Base-by-base conservation (phyloP, 2,888 invertebrate species). In the Phlogophora meticulosa region DNA sequence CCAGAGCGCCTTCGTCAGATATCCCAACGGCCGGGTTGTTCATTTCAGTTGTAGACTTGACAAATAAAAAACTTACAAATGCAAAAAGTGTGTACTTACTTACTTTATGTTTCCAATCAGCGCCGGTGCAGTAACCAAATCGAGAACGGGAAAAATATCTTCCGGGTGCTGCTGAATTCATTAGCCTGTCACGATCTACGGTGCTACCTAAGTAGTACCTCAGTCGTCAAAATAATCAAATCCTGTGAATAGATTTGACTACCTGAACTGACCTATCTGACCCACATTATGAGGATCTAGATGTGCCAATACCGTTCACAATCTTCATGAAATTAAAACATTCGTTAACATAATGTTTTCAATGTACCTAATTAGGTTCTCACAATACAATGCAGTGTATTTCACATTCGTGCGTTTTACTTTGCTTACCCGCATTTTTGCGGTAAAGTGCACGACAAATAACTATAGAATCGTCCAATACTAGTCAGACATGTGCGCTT, bases 1-100 rank as follows among this genome's bases (percentile, higher is more conserved):
- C 91, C 98, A 98, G 94, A 98, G 98, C 94, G 99, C 99, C 28
- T 98, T 99, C 91, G 98, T 98, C 5, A 96, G 99, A 55, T 98
- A 98, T 92, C 98, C 99, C 1, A 98, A 98, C 91, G 99, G 98
- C 2, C 98, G 98, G 82, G 97, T 99, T 22, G 98, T 99, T 1
- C 99, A 99, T 93, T 98, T 98, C 88, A 98, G 98, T 4, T 99
- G 99, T 91, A 90, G 90, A 72, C 53, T 82, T 7, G 86, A 88
- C 38, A 90, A 89, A 70, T 86, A 74, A 57, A 28, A 22, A 40
- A 7, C 11, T 9, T 2, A 1, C 2, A 11, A 4, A 28, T 22
- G 11, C n/a, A 45, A 20, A 38, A 24, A 7, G 1, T 20, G 11
- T 24, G 2, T 11, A 11, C 5, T 20, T 28, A 4, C 28, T 28